These are phyloP conservation scores for Odocoileus hemionus DNA, from an alignment of 2,113 vertebrate species.

Conservation along the genomic window DNA sequence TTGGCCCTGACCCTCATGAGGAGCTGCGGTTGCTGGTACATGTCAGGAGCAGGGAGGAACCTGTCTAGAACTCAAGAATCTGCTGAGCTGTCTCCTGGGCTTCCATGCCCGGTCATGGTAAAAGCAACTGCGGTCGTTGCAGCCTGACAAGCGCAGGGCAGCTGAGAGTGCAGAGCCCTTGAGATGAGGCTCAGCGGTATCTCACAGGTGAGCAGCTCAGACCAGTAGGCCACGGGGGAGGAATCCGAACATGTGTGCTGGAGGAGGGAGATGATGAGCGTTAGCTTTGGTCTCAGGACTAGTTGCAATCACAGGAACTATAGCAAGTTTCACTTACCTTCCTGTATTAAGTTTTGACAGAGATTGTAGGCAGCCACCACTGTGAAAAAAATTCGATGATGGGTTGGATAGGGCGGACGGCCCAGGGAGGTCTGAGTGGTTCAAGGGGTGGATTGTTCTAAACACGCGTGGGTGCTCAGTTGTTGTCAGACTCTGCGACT, in stretches of 20 bases:
- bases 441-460: neutral
- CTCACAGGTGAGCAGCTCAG: neutral
- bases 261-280: neutral
- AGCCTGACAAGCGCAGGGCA: neutral
- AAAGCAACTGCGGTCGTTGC: neutral
- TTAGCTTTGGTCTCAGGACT: neutral
- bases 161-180: neutral
- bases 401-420: neutral
- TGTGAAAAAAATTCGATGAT: neutral
- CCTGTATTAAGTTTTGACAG: neutral
- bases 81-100: neutral
- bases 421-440: neutral
- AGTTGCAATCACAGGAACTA: neutral
- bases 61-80: neutral
- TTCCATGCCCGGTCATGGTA: neutral
- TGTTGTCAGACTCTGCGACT: neutral
- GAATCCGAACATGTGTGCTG: neutral
- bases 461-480: neutral
- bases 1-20: neutral
- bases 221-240: neutral
- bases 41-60: neutral
- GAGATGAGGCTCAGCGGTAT: neutral
- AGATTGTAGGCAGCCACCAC: neutral
- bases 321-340: neutral
- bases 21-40: neutral